A percentile compares a stretch with the other conserved stretches of the same genome.
Evolutionary conservation across 1,140 invertebrate species (phyloP).

Genomic region (Zeugodacus cucurbitae): DNA sequence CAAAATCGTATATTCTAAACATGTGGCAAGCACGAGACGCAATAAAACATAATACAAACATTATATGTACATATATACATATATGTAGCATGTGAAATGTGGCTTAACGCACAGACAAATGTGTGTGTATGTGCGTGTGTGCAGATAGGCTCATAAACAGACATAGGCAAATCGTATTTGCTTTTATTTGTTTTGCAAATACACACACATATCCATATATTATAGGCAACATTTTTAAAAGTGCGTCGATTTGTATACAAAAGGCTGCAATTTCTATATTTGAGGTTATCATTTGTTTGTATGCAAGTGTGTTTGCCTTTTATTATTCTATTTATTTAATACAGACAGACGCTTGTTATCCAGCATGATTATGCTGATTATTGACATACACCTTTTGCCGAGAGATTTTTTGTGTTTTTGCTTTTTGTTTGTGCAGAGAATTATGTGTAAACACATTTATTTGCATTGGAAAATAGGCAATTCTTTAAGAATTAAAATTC

Average conservation of each 20-base stretch:
- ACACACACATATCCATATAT: not conserved
- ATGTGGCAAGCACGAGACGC: not conserved
- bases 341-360: not conserved
- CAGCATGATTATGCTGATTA: slow-evolving; percentile 8
- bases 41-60: not conserved
- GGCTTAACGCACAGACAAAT: not conserved
- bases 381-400: not conserved
- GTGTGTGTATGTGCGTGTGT: not conserved
- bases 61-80: not conserved
- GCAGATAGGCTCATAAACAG: not conserved
- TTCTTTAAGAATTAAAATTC: not conserved
- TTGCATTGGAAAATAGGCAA: not conserved
- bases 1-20: not conserved
- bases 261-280: not conserved
- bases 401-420: not conserved
- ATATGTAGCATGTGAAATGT: not conserved
- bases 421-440: not conserved
- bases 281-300: not conserved
- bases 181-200: not conserved
- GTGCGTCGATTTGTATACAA: not conserved
- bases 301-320: not conserved
- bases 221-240: not conserved
- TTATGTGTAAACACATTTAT: not conserved
- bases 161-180: not conserved
- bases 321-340: not conserved